Percentiles rank a stretch among this genome's conserved stretches.
These are phyloP conservation scores for Apocrypta bakeri DNA, from an alignment of 1,140 invertebrate genomes.

Conservation along the genomic window DNA sequence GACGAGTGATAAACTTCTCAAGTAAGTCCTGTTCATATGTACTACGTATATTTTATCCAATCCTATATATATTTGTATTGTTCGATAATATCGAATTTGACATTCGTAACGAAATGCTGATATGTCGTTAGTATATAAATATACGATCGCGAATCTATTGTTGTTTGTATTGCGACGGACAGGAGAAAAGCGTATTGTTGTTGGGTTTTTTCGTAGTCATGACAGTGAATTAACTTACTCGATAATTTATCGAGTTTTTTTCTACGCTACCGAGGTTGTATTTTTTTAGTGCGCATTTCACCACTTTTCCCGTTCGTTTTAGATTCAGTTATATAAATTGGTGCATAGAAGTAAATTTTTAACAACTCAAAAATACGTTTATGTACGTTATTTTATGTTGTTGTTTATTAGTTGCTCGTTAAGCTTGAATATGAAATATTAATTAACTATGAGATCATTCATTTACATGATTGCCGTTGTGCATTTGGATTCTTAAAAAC, in stretches of 20 bases:
- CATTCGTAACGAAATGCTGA: not conserved
- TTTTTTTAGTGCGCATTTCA: no score
- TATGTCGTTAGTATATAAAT: not conserved
- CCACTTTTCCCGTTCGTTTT: no score
- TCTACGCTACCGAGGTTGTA: no score
- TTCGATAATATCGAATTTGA: not conserved
- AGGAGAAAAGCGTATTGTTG: not conserved
- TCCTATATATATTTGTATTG: not conserved
- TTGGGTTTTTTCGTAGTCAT: constrained; percentile 28
- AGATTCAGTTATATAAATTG: not conserved
- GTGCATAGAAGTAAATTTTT: not conserved
- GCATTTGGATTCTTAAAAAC: not conserved
- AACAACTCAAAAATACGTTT: no score
- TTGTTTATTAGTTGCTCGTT: not conserved
- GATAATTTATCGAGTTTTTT: not conserved
- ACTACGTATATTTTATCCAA: not conserved
- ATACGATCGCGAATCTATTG: not conserved
- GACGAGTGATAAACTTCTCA: no score
- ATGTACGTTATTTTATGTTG: not conserved
- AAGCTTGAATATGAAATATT: not conserved
- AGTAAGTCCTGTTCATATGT: constrained; percentile 21
- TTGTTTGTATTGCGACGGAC: not conserved
- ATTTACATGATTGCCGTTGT: not conserved
- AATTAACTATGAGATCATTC: not conserved
- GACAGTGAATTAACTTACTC: constrained; percentile 13